Percentiles rank a stretch among this genome's conserved stretches.
Conservation (phyloP, 2,888 invertebrate species). For the Agrochola macilenta region DNA sequence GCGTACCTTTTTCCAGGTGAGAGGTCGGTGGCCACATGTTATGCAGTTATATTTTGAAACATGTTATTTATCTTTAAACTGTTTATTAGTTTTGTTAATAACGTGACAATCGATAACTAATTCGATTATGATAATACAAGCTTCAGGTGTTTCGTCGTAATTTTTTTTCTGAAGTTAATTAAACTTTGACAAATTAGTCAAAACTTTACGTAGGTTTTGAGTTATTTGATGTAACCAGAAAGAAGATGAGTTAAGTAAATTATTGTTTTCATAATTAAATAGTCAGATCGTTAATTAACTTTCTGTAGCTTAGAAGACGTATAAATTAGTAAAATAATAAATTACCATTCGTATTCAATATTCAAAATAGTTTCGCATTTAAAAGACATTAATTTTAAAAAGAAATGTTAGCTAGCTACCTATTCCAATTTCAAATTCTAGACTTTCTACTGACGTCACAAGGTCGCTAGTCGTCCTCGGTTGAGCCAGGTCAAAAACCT, state of each 20-base stretch:
- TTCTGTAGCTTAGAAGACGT: conserved; percentile 25
- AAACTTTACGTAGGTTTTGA: conserved; percentile 51
- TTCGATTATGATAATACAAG: conserved; percentile 71
- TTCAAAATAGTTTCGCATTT: conserved; percentile 23
- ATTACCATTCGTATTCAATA: conserved; percentile 31
- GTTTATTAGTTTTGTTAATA: conserved; percentile 71
- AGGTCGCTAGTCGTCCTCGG: conserved; percentile 65
- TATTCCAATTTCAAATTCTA: conserved; percentile 45
- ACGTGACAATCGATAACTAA: conserved; percentile 73
- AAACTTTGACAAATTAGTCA: conserved; percentile 66
- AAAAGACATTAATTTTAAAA: conserved; percentile 23
- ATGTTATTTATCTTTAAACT: conserved; percentile 73
- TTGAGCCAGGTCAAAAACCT: conserved; percentile 54
- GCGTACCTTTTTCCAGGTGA: conserved; percentile 30
- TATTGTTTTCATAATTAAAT: conserved; percentile 56
- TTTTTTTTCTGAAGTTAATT: conserved; percentile 60
- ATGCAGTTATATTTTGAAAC: conserved; percentile 73
- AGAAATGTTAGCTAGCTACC: conserved; percentile 10
- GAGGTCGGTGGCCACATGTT: conserved; percentile 71
- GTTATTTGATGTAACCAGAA: conserved; percentile 33
- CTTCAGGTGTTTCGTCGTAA: conserved; percentile 58
- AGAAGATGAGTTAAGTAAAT: conserved; percentile 42
- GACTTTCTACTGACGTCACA: conserved; percentile 65
- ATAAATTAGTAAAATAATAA: conserved; percentile 1
- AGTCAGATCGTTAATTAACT: conserved; percentile 41